Evolutionary conservation across 1,140 invertebrate species (phyloP).

Genomic region (Zaprionus gabonicus): DNA sequence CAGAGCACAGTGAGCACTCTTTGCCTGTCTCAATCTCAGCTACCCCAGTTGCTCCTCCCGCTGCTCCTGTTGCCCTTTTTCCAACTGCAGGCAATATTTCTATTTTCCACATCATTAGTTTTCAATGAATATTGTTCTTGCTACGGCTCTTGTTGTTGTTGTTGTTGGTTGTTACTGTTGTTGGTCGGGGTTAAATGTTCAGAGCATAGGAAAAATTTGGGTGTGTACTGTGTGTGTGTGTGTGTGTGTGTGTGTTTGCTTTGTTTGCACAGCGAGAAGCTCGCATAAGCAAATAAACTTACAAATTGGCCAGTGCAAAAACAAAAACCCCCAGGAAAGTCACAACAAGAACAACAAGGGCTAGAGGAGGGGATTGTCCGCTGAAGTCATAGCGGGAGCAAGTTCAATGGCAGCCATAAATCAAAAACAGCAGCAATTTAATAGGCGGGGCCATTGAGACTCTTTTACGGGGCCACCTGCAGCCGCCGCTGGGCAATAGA

Average conservation of each 20-base stretch:
- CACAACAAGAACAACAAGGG: conserved; percentile 19
- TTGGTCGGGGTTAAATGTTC: conserved; percentile 59
- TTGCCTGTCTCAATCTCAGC: conserved; percentile 23
- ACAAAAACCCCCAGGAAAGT: conserved; percentile 25
- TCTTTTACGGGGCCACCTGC: conserved; percentile 28
- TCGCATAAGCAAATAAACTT: conserved; percentile 75
- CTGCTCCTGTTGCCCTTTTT: conserved; percentile 15
- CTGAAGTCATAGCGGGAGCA: not conserved
- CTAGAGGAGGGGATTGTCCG: not conserved
- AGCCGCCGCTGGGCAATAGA: conserved; percentile 60
- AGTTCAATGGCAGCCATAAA: conserved; percentile 78
- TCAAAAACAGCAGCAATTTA: conserved; percentile 68
- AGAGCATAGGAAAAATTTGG: conserved; percentile 32
- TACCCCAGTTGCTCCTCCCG: not conserved
- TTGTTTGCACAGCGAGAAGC: conserved; percentile 5
- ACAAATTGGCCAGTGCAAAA: conserved; percentile 64
- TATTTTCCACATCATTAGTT: conserved; percentile 82
- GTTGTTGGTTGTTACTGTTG: not conserved
- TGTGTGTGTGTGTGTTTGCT: conserved; percentile 5
- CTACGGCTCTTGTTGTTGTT: not conserved
- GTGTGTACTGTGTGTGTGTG: conserved; percentile 3
- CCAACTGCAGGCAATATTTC: conserved; percentile 75
- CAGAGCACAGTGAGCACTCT: not conserved
- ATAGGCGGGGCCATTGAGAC: conserved; percentile 40
- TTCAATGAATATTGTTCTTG: conserved; percentile 73